These are phyloP conservation scores for Aurelia sp. DNA, from an alignment of 30 jellyfish, hydroid and myxozoan species.

Conservation along the genomic window DNA sequence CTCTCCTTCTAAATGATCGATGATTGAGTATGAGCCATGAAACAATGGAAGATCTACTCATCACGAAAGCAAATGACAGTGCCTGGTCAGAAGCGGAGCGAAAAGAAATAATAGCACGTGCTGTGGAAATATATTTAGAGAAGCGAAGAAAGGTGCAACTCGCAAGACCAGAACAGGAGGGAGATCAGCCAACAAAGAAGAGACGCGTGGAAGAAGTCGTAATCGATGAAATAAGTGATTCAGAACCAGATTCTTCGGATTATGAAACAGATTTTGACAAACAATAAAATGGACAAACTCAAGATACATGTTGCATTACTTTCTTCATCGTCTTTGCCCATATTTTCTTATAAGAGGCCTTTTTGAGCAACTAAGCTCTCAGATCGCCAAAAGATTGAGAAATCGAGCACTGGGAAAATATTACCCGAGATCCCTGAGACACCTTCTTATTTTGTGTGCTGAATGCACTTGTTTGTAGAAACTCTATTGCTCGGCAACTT, in stretches of 20 bases:
- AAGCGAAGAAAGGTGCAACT: slow-evolving; percentile 42
- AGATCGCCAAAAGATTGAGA: no score
- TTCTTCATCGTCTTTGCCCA: no score
- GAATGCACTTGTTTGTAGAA: no score
- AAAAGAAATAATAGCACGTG: background rate
- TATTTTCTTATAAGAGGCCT: no score
- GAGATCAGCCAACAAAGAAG: slow-evolving; percentile 31
- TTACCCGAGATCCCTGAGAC: no score
- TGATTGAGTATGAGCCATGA: slow-evolving; percentile 34
- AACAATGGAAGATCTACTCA: slow-evolving; percentile 24
- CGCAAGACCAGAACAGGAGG: slow-evolving; percentile 24
- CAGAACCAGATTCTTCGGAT: slow-evolving; percentile 2
- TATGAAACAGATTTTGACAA: background rate
- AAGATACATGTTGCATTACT: background rate
- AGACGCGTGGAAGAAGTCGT: background rate
- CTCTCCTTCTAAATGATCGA: slow-evolving; percentile 49
- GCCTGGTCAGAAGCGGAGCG: slow-evolving; percentile 52
- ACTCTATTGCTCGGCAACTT: no score
- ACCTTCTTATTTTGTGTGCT: no score
- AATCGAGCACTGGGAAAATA: no score
- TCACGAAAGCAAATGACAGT: slow-evolving; percentile 32
- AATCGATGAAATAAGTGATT: background rate
- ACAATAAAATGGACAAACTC: background rate
- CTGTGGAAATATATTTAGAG: slow-evolving; percentile 16
- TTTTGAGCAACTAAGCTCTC: no score